Percentiles rank a stretch among this genome's conserved stretches.
These are phyloP conservation scores for Amia ocellicauda DNA, from an alignment of 2,113 vertebrate genomes.

Conservation along the genomic window DNA sequence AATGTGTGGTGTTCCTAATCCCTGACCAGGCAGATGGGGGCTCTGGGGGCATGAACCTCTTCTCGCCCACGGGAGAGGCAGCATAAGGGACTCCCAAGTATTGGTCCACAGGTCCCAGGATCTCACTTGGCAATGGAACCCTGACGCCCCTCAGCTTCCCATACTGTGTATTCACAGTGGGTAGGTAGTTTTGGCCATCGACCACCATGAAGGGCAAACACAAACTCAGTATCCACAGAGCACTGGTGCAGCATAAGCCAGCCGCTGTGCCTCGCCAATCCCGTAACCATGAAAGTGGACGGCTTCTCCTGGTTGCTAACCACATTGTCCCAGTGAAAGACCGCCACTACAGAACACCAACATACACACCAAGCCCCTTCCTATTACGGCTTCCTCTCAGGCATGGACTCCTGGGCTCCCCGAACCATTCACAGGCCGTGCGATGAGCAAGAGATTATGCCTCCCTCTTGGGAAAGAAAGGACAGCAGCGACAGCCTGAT, in stretches of 20 bases:
- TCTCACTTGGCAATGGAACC: conserved; percentile 90
- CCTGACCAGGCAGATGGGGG: conserved; percentile 93
- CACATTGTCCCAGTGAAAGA: conserved; percentile 63
- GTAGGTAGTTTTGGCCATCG: conserved; percentile 82
- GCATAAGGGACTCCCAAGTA: conserved; percentile 89
- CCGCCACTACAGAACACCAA: conserved; percentile 47
- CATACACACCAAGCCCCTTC: conserved; percentile 49
- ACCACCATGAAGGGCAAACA: conserved; percentile 63
- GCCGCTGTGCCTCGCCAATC: conserved; percentile 65
- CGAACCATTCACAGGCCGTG: conserved; percentile 56
- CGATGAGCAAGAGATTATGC: conserved; percentile 17
- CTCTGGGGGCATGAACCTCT: conserved; percentile 93
- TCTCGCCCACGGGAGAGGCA: conserved; percentile 84
- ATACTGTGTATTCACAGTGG: conserved; percentile 95
- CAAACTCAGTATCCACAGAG: conserved; percentile 83
- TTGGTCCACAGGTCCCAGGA: conserved; percentile 95
- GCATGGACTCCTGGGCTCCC: conserved; percentile 41
- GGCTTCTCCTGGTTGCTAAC: conserved; percentile 59
- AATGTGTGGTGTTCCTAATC: conserved; percentile 96
- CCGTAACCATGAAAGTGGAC: conserved; percentile 52
- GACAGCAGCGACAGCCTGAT: conserved; percentile 28
- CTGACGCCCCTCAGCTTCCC: conserved; percentile 91
- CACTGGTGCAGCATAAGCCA: conserved; percentile 59
- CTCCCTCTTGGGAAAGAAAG: conserved; percentile 35
- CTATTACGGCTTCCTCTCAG: conserved; percentile 45